Evolutionary conservation across 2,888 invertebrate species (phyloP).

Genomic region (Linhomoeus sp.): DNA sequence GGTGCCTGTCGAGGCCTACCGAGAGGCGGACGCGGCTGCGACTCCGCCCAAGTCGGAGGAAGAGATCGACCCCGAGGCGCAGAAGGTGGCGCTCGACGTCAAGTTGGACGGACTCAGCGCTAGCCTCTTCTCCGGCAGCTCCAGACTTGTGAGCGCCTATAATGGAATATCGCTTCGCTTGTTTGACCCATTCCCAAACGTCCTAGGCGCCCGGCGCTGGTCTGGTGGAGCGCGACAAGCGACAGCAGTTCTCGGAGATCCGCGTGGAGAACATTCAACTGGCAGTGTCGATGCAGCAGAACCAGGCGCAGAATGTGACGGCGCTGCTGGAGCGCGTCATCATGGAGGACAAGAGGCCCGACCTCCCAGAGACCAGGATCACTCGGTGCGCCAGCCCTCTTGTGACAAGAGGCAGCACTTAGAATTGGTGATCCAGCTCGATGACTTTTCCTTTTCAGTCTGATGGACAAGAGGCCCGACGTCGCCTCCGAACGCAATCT

Average conservation of each 20-base stretch:
- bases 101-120: slow-evolving; percentile 62
- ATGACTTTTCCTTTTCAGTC: neutral
- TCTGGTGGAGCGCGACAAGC: too few species aligned
- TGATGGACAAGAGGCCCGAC: slow-evolving; percentile 6
- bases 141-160: slow-evolving; percentile 14
- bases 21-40: too few species aligned
- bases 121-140: slow-evolving; percentile 43
- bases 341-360: slow-evolving; percentile 56
- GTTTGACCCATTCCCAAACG: too few species aligned
- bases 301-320: slow-evolving; percentile 28
- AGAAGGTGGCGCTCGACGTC: slow-evolving; percentile 55
- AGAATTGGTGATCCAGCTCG: too few species aligned
- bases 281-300: too few species aligned
- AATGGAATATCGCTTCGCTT: too few species aligned
- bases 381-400: too few species aligned
- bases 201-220: slow-evolving; percentile 7
- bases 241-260: too few species aligned
- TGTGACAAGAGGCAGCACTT: too few species aligned
- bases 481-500: neutral
- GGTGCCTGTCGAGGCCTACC: neutral
- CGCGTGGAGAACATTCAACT: too few species aligned
- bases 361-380: slow-evolving; percentile 33
- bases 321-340: slow-evolving; percentile 61
- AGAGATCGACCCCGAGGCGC: neutral
- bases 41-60: neutral